Conservation (phyloP, 2,113 vertebrate genomes). For the Mellivora capensis region DNA sequence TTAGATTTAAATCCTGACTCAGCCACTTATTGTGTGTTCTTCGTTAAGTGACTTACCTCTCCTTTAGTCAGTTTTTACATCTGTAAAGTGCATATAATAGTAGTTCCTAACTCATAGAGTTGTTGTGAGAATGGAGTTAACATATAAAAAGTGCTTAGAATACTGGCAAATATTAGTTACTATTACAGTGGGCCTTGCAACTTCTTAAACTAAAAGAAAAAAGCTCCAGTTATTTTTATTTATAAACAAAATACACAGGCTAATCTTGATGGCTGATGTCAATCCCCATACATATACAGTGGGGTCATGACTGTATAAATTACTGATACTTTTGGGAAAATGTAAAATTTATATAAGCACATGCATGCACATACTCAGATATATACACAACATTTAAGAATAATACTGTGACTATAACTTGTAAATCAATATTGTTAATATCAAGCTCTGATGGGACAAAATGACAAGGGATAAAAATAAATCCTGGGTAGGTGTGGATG, state of each 20-base stretch:
- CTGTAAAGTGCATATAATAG: not conserved
- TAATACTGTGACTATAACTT: not conserved
- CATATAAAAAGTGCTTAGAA: not conserved
- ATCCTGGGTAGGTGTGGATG: not conserved
- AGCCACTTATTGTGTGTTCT: not conserved
- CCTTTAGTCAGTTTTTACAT: not conserved
- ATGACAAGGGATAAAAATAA: not conserved
- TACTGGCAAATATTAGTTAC: not conserved
- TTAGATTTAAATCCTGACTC: not conserved
- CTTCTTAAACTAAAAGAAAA: not conserved
- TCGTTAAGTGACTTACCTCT: not conserved
- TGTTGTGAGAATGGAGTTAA: not conserved
- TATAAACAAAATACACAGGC: not conserved
- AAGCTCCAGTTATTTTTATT: not conserved
- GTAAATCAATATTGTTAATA: not conserved
- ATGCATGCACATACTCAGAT: not conserved
- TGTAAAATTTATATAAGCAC: not conserved
- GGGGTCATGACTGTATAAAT: not conserved
- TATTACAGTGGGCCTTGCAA: not conserved
- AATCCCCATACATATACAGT: not conserved
- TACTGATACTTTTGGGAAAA: not conserved
- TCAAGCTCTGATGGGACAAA: not conserved
- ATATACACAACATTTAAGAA: not conserved
- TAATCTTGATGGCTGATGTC: not conserved
- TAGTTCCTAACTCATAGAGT: not conserved